Percentiles rank a stretch among this genome's conserved stretches.
Evolutionary conservation across 2,113 vertebrate species (phyloP).

Genomic region (Pithys albifrons): DNA sequence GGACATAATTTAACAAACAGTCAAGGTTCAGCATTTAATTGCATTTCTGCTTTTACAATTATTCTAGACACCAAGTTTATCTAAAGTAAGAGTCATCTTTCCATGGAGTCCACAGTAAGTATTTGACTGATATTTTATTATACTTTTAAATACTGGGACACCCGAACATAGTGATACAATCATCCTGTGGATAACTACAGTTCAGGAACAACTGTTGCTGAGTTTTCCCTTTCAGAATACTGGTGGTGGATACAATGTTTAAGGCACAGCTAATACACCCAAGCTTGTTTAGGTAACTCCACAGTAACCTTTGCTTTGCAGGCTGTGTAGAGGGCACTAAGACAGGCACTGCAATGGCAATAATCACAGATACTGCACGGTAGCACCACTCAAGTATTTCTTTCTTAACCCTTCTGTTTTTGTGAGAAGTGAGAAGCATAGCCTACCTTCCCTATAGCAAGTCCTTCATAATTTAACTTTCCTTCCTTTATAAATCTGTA

Average conservation of each 20-base stretch:
- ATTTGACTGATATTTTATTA: background rate
- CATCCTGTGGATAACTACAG: background rate
- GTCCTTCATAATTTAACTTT: constrained; percentile 83
- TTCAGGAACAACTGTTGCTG: background rate
- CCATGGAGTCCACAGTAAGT: background rate
- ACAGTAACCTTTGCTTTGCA: background rate
- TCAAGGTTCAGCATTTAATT: background rate
- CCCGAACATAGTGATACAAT: background rate
- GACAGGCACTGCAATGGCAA: background rate
- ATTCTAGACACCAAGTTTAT: background rate
- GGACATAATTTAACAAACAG: background rate
- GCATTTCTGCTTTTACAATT: background rate
- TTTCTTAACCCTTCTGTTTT: background rate
- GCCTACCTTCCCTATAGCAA: constrained; percentile 88
- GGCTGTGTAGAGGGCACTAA: background rate
- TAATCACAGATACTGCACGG: background rate
- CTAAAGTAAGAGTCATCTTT: background rate
- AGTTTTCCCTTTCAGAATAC: background rate
- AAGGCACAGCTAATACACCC: background rate
- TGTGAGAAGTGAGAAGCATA: background rate
- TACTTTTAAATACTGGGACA: background rate
- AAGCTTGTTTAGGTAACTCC: background rate
- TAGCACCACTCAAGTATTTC: background rate
- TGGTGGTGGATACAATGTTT: background rate
- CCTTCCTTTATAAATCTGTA: constrained; percentile 90